Evolutionary conservation across 2,888 invertebrate genomes (phyloP).

Genomic region (Brachypalpus laphriformis): DNA sequence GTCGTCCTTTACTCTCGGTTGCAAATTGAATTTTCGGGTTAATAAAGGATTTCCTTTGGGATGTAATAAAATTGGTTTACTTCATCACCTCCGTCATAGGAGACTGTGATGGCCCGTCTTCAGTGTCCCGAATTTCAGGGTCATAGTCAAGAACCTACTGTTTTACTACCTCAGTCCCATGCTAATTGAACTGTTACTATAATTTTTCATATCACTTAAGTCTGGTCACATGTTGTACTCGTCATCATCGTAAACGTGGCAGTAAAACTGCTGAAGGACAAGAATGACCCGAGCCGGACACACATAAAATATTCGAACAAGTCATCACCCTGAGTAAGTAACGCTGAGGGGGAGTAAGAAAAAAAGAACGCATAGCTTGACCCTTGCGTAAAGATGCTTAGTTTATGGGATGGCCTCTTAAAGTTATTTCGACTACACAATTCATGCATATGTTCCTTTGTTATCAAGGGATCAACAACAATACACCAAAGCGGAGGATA

Average conservation of each 20-base stretch:
- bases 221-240: slow-evolving; percentile 55
- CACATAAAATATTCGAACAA: slow-evolving; percentile 41
- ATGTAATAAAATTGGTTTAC: slow-evolving; percentile 33
- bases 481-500: not conserved
- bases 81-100: slow-evolving; percentile 19
- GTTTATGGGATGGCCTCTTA: slow-evolving; percentile 52
- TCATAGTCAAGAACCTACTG: not conserved
- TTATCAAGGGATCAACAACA: slow-evolving; percentile 64
- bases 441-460: slow-evolving; percentile 57
- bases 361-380: slow-evolving; percentile 37
- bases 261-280: slow-evolving; percentile 53
- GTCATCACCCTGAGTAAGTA: slow-evolving; percentile 35
- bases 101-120: too few species aligned
- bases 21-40: slow-evolving; percentile 65
- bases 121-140: not conserved
- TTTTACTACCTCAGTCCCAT: slow-evolving; percentile 12
- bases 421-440: slow-evolving; percentile 35
- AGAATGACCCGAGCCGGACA: slow-evolving; percentile 22
- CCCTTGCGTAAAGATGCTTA: slow-evolving; percentile 41
- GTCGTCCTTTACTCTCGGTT: not conserved
- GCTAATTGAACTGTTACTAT: slow-evolving; percentile 64
- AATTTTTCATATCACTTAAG: slow-evolving; percentile 67
- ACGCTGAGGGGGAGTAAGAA: not conserved
- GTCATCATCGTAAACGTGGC: slow-evolving; percentile 62
- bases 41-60: slow-evolving; percentile 50